Base-by-base conservation (phyloP, 2,888 invertebrate species). In the Cataglyphis rosenhaueri region DNA sequence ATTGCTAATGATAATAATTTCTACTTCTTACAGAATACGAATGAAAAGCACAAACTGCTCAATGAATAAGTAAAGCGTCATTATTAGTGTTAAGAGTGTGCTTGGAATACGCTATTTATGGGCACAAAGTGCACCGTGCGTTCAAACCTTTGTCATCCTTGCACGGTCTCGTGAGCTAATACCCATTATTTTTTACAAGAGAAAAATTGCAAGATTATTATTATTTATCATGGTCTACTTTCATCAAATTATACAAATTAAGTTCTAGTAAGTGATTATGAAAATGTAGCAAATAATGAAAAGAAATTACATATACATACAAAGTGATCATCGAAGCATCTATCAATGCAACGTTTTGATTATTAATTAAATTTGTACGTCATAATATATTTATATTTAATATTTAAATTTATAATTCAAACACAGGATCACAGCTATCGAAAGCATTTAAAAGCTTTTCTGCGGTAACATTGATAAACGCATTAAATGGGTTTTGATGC, bases 21-120 rank as follows among this genome's bases (percentile, higher is more conserved):
- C n/a, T 62, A 35, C 9, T 64, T 48, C 15, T 32, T 75, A 52
- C 48, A 25, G 48, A 52, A 18, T 35, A 75, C n/a, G 8, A 64
- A 48, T 75, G 32, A 8, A 74, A 35, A 48, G 44, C 21, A 32
- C 48, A 35, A 21, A 48, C 32, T 35, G 44, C 44, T 62, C 21
- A 48, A 18, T 29, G n/a, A 62, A 21, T 41, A 55, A 55, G 66
- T 57, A 18, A 76, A 52, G 52, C 21, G 32, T 68, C 9, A 21
- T 57, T 44, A 57, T 76, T 66, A 59, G 41, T 78, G 41, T 57
- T 66, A 68, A 78, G 12, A 25, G 64, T 18, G 12, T 21, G 41
- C 57, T 66, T 59, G 29, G 57, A 66, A 64, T 75, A 41, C n/a
- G 5, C 41, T 62, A 75, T 75, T 75, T 75, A 75, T 75, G 5